Percentiles rank a stretch among this genome's conserved stretches.
Evolutionary conservation across 2,797 vertebrate species (phyloP).

Genomic region (Meda fulgida): DNA sequence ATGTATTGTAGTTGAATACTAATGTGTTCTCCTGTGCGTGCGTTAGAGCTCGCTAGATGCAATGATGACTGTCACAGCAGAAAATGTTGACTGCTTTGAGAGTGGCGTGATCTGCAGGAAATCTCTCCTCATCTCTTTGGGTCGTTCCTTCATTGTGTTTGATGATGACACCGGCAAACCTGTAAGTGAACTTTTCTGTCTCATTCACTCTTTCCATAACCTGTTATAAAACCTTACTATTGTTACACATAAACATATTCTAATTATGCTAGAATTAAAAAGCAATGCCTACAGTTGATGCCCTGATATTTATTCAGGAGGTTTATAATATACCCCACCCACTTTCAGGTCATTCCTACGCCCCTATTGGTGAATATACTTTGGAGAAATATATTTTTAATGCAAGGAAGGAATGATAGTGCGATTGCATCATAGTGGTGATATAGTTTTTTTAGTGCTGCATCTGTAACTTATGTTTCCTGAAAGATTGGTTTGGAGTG

Average conservation of each 20-base stretch:
- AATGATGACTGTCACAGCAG: slow-evolving; percentile 82
- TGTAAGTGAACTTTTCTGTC: slow-evolving; percentile 73
- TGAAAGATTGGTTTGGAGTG: not conserved
- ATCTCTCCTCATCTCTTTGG: slow-evolving; percentile 83
- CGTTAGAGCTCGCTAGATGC: slow-evolving; percentile 82
- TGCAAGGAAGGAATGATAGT: not conserved
- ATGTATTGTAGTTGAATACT: not conserved
- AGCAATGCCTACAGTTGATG: not conserved
- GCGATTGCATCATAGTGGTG: not conserved
- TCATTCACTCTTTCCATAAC: not conserved
- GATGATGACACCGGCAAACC: slow-evolving; percentile 88
- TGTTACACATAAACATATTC: not conserved
- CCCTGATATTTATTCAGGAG: not conserved
- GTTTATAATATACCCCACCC: not conserved
- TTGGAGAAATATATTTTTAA: not conserved
- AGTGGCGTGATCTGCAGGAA: slow-evolving; percentile 91
- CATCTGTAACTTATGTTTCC: not conserved
- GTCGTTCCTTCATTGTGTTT: slow-evolving; percentile 84
- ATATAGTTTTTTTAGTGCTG: not conserved
- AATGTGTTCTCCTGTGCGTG: slow-evolving; percentile 37
- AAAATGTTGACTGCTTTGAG: slow-evolving; percentile 92
- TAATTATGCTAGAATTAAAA: not conserved
- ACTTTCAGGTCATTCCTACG: not conserved
- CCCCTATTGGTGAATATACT: not conserved
- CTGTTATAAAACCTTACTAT: not conserved